Evolutionary conservation across 2,888 invertebrate genomes (phyloP).

Genomic region (Papilio protenor): DNA sequence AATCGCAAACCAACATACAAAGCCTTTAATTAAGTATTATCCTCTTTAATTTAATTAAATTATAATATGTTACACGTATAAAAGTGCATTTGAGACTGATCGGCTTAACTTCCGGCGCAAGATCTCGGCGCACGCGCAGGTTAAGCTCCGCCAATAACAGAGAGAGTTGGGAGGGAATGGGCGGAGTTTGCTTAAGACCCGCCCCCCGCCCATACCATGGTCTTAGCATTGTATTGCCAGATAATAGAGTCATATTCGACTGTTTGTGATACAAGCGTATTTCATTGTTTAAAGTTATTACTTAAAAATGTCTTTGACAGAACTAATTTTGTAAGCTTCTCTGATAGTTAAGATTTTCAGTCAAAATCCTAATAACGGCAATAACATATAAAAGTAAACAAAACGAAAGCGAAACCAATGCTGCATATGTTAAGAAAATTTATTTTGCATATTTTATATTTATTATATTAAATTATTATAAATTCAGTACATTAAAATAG

Average conservation of each 20-base stretch:
- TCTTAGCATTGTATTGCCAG: constrained; percentile 71
- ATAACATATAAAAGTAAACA: background rate
- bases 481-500: no score
- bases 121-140: constrained; percentile 71
- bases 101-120: constrained; percentile 69
- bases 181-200: constrained; percentile 59
- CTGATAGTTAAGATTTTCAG: background rate
- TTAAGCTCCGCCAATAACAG: constrained; percentile 66
- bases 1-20: background rate
- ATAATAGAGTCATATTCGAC: constrained; percentile 60
- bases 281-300: background rate
- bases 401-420: no score
- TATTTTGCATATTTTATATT: no score
- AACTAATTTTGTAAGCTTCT: background rate
- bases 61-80: constrained; percentile 57
- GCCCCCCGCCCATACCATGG: constrained; percentile 71
- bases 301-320: background rate
- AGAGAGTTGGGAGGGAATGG: constrained; percentile 55
- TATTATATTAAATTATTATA: no score
- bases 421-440: no score
- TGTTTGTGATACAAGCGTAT: background rate
- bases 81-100: constrained; percentile 67
- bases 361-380: background rate
- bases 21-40: background rate
- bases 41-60: constrained; percentile 55